Percentiles rank a stretch among this genome's conserved stretches.
Conservation (phyloP, 2,797 vertebrate genomes). For the Artibeus lituratus region DNA sequence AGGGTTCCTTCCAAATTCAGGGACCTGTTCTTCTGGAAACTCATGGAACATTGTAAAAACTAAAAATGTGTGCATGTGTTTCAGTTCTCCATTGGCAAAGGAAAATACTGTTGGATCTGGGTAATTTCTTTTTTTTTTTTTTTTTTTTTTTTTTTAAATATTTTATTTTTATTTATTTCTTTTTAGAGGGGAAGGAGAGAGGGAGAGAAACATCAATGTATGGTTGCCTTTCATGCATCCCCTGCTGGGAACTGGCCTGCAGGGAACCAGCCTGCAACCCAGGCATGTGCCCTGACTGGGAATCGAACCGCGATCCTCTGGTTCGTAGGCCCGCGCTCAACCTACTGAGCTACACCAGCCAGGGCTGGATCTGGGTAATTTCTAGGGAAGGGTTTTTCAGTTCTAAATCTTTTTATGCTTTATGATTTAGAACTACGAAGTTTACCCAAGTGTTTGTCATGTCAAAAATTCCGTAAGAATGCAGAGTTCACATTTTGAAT, state of each 20-base stretch:
- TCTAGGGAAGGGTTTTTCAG: background rate
- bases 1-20: background rate
- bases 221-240: too few species aligned
- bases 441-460: background rate
- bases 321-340: too few species aligned
- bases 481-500: background rate
- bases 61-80: background rate
- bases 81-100: background rate
- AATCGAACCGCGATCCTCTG: too few species aligned
- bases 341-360: too few species aligned
- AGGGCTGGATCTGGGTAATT: background rate
- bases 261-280: too few species aligned
- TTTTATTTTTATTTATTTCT: too few species aligned
- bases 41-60: background rate
- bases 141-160: too few species aligned
- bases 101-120: background rate
- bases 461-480: background rate
- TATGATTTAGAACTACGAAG: background rate
- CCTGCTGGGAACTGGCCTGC: too few species aligned
- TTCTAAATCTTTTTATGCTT: background rate
- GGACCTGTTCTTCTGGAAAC: background rate
- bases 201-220: too few species aligned
- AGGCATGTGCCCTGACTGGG: too few species aligned
- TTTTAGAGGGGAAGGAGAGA: too few species aligned
- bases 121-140: too few species aligned